phyloP scores from a whole-genome alignment of 2,888 invertebrate species.

The Synergus japonicus region DNA sequence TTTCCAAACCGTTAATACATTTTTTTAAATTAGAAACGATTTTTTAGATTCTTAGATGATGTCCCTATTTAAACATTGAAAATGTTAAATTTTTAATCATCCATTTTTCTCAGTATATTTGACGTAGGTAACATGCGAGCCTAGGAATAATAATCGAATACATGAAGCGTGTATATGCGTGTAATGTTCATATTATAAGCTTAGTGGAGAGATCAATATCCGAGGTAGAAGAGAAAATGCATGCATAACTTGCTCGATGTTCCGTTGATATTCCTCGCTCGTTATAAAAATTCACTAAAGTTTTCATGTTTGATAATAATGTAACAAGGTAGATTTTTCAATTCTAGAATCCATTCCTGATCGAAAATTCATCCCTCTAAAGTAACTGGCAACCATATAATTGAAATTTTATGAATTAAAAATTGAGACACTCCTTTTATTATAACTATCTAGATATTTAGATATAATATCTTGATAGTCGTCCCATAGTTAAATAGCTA shows the following conservation, averaged over 20 bases:
- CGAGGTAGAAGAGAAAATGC: constrained; percentile 9
- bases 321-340: background rate
- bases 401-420: too few species aligned
- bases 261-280: background rate
- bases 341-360: too few species aligned
- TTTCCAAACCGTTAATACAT: constrained; percentile 42
- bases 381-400: too few species aligned
- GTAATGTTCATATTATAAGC: constrained; percentile 10
- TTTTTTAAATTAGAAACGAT: constrained; percentile 46
- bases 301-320: background rate
- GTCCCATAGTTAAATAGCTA: too few species aligned
- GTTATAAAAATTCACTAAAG: background rate
- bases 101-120: background rate
- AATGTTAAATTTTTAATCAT: too few species aligned
- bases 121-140: background rate
- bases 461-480: too few species aligned
- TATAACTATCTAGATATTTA: too few species aligned
- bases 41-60: background rate
- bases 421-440: too few species aligned
- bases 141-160: constrained; percentile 10
- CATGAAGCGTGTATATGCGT: background rate
- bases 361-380: too few species aligned
- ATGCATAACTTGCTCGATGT: background rate
- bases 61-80: too few species aligned
- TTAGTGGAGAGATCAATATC: constrained; percentile 13